A percentile compares a stretch with the other conserved stretches of the same genome.
Evolutionary conservation across 2,113 vertebrate species (phyloP).

Genomic region (Pterocles burchelli): DNA sequence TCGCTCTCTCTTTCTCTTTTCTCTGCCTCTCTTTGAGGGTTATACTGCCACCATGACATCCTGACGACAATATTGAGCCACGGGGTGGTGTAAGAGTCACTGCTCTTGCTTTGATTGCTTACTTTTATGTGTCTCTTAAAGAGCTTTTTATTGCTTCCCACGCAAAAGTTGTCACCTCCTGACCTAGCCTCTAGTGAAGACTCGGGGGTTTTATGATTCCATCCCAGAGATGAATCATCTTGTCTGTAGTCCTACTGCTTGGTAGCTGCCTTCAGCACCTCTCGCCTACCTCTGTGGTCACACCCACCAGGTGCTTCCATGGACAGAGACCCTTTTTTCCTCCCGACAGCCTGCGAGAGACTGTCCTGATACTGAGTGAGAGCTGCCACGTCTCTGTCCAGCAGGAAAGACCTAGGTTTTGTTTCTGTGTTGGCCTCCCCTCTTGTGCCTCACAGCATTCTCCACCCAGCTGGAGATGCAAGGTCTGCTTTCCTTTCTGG

Average conservation of each 20-base stretch:
- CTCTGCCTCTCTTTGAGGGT: too few relatives aligned
- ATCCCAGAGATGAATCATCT: background rate
- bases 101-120: background rate
- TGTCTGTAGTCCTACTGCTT: background rate
- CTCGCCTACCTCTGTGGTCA: background rate
- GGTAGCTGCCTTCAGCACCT: background rate
- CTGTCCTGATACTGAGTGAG: background rate
- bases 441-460: background rate
- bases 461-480: background rate
- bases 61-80: too few relatives aligned
- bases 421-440: background rate
- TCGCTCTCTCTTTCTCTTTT: too few relatives aligned
- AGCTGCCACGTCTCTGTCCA: background rate
- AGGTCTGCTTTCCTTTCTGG: background rate
- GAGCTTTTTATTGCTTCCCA: conserved; percentile 39
- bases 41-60: too few relatives aligned
- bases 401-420: background rate
- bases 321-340: background rate
- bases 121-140: conserved; percentile 9
- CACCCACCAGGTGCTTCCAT: rapidly evolving
- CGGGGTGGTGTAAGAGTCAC: too few relatives aligned
- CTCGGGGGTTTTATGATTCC: background rate
- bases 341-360: background rate
- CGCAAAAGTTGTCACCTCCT: background rate
- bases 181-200: background rate